Evolutionary conservation across 2,797 vertebrate genomes (phyloP).

Genomic region (Chelidonichthys spinosus): DNA sequence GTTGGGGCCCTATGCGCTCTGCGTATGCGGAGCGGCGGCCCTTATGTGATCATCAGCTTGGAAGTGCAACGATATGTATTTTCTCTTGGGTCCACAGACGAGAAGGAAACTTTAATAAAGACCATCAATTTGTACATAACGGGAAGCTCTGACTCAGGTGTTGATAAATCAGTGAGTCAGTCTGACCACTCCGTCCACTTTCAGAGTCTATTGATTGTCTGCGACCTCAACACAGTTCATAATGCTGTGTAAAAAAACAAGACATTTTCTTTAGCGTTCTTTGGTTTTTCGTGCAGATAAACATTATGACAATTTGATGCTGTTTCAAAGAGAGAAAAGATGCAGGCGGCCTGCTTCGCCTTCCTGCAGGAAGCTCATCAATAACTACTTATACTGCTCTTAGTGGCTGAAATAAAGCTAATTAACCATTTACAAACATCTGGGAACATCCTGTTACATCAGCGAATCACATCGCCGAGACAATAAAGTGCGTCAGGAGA

Average conservation of each 20-base stretch:
- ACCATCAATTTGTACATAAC: slow-evolving; percentile 18
- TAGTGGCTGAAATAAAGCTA: slow-evolving; percentile 3
- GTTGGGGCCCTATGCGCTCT: too few species aligned
- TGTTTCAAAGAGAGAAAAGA: neutral
- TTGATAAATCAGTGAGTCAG: slow-evolving; percentile 31
- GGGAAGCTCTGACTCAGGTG: slow-evolving; percentile 36
- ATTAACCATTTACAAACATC: slow-evolving; percentile 6
- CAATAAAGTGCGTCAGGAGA: neutral
- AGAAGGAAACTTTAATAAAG: slow-evolving; percentile 17
- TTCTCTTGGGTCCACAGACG: neutral
- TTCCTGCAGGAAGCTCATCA: neutral
- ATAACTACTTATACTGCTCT: neutral
- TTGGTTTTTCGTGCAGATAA: neutral
- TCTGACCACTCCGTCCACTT: slow-evolving; percentile 10
- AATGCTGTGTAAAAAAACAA: neutral
- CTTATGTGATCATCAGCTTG: too few species aligned
- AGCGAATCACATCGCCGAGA: neutral
- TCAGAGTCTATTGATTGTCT: slow-evolving; percentile 25
- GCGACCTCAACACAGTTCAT: slow-evolving; percentile 21
- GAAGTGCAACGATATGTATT: neutral
- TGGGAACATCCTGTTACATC: slow-evolving; percentile 2
- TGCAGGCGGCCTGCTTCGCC: neutral
- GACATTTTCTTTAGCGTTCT: too few species aligned
- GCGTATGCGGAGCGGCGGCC: too few species aligned
- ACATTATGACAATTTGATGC: neutral